A percentile compares a stretch with the other conserved stretches of the same genome.
phyloP scores from a whole-genome alignment of 35 echinoderm and acorn worm genomes.

The Heliocidaris tuberculata region DNA sequence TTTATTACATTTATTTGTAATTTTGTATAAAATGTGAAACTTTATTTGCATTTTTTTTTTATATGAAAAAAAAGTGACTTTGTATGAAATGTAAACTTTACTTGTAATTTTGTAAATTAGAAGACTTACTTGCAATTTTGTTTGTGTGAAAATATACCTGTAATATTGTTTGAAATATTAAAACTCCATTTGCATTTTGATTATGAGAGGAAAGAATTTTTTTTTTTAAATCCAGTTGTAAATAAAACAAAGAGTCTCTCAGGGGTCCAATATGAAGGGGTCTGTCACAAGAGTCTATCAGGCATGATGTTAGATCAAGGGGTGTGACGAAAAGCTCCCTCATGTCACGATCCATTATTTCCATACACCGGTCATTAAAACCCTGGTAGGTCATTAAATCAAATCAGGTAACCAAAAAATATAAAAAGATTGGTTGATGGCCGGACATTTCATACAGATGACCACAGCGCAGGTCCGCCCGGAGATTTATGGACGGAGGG shows the following conservation, averaged over 20 bases:
- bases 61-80: too few relatives aligned
- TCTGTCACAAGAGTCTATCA: background rate
- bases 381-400: background rate
- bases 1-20: too few relatives aligned
- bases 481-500: background rate
- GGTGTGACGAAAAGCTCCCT: background rate
- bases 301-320: background rate
- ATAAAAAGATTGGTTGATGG: background rate
- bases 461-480: background rate
- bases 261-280: background rate
- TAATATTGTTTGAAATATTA: too few relatives aligned
- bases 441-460: background rate
- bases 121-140: too few relatives aligned
- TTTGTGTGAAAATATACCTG: too few relatives aligned
- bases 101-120: too few relatives aligned
- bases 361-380: constrained; percentile 3
- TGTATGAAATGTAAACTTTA: too few relatives aligned
- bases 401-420: background rate
- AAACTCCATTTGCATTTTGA: too few relatives aligned
- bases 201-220: too few relatives aligned
- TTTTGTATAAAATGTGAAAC: too few relatives aligned
- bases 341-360: constrained; percentile 12
- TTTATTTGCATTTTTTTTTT: too few relatives aligned
- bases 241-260: background rate
- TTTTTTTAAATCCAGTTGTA: too few relatives aligned